Evolutionary conservation across 1,140 invertebrate genomes (phyloP), one percentile per base, ranked within the genome.

Genomic region (Odontomachus brunneus): DNA sequence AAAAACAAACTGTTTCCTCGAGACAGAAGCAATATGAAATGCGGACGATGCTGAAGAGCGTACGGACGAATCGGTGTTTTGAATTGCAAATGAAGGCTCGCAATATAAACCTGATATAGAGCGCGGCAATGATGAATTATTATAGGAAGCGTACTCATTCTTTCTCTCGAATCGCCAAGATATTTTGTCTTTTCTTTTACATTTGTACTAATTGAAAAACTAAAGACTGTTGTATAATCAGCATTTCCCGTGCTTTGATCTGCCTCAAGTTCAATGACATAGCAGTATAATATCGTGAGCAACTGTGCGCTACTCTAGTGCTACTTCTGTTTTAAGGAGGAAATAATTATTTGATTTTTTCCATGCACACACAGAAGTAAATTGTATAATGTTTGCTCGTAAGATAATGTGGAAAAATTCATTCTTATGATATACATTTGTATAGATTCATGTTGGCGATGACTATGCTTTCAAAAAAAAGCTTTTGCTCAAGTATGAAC

Each of bases 61-160:
- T 96, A 0, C 92, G 96, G 15, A 95, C 95, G 0, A 96, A 96
- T 92, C 93, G 96, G 38, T 93, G 96, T 19, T 96, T 96, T 84
- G 95, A 96, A 73, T 85, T 96, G 38, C 95, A 96, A 87, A 96
- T 96, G 96, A 92, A 94, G 59, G 86, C 91, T 59, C 93, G 94
- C 22, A 93, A 92, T 22, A n/a, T 91, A 33, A 86, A 82, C 7
- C 2, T 1, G 2, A 44, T 44, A 44, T 44, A 44, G 9, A 44
- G 38, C 38, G n/a, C n/a, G 38, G n/a, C n/a, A n/a, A n/a, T n/a
- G n/a, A n/a, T n/a, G n/a, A n/a, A n/a, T n/a, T n/a, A n/a, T n/a
- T n/a, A n/a, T n/a, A n/a, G n/a, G n/a, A n/a, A n/a, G n/a, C n/a
- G n/a, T n/a, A n/a, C n/a, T n/a, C n/a, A n/a, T n/a, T n/a, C n/a